These are phyloP conservation scores for Galbula dea DNA, from an alignment of 2,113 vertebrate species.

Conservation along the genomic window DNA sequence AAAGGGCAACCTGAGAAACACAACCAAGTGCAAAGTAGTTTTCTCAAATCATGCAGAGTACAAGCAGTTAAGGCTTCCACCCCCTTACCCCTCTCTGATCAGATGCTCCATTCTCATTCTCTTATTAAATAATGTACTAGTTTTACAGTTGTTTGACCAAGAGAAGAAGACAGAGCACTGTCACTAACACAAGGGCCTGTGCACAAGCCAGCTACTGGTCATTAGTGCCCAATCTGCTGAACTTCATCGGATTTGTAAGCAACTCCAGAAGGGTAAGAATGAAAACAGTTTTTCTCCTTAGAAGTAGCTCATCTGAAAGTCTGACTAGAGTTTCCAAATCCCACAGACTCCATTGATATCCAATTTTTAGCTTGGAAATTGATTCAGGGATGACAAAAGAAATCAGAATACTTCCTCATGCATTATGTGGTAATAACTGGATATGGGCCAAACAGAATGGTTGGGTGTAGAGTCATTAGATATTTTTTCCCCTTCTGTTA, in stretches of 20 bases:
- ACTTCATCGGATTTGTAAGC: neutral
- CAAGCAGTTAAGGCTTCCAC: neutral
- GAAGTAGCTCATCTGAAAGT: neutral
- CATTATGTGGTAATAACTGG: neutral
- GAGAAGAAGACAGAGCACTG: neutral
- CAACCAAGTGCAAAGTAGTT: neutral
- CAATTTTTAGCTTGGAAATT: neutral
- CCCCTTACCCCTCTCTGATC: fast-evolving
- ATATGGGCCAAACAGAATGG: neutral
- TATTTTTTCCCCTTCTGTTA: neutral
- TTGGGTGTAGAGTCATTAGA: neutral
- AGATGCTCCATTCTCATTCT: neutral
- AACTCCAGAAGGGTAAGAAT: neutral
- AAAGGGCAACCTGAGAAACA: neutral
- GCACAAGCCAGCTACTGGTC: neutral
- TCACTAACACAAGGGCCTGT: neutral
- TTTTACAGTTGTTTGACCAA: neutral
- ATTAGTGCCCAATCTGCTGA: neutral
- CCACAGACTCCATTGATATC: neutral
- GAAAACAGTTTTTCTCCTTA: neutral
- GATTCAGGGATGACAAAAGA: neutral
- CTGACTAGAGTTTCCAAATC: neutral
- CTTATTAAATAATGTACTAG: neutral
- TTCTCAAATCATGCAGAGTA: neutral
- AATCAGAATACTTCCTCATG: neutral